Evolutionary conservation across 23 tunicate genomes (phyloP), one percentile per base, ranked within the genome.

Genomic region (Trididemnum clinides): DNA sequence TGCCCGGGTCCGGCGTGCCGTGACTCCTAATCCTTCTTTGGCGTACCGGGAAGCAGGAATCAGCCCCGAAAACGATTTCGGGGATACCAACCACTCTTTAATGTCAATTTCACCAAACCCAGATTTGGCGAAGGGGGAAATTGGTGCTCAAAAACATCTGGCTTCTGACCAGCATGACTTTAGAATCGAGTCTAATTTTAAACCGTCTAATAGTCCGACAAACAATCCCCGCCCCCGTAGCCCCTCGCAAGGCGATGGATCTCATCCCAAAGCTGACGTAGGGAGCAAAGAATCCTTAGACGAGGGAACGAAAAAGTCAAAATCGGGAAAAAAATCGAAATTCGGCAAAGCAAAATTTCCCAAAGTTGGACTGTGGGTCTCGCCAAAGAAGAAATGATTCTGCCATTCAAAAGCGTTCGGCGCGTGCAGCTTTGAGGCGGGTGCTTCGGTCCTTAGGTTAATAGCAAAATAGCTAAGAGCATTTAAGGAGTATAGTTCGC

Each of bases 341-440:
- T 66, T 34, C 50, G 62, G 83, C 0, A 57, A 39, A 64, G 29
- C 59, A 5, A 76, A 64, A 25, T 64, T 82, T 12, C 59, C 87
- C 29, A 89, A 82, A 82, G 88, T 89, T 10, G 93, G 88, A 0
- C 63, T 89, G 31, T 89, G 93, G 93, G 84, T 89, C 29, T 89
- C 93, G 26, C 93, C 93, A 25, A 89, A 89, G 54, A 89, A 83
- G 51, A 82, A 82, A 82, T 66, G 34, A 71, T 44, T 44, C n/a
- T n/a, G n/a, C n/a, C n/a, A n/a, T n/a, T n/a, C n/a, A n/a, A n/a
- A n/a, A n/a, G n/a, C n/a, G n/a, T n/a, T n/a, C n/a, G n/a, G n/a
- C n/a, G n/a, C n/a, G n/a, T n/a, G n/a, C n/a, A n/a, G n/a, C n/a
- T n/a, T n/a, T n/a, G n/a, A n/a, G n/a, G n/a, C n/a, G n/a, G n/a